These are phyloP conservation scores for Acanthopagrus latus DNA, from an alignment of 2,797 vertebrate species.

Conservation along the genomic window DNA sequence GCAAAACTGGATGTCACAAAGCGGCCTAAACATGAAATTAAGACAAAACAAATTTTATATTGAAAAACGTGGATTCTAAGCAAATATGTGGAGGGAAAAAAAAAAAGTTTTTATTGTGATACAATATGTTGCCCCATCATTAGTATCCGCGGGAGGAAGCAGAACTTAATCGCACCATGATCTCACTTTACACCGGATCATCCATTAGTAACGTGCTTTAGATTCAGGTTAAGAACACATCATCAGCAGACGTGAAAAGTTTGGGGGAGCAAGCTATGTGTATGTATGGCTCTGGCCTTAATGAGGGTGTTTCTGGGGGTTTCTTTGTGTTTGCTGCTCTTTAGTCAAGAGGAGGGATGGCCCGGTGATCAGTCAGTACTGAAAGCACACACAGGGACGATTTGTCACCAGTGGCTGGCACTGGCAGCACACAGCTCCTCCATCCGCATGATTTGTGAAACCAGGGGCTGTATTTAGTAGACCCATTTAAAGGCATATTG, in stretches of 20 bases:
- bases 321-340: conserved; percentile 85
- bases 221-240: conserved; percentile 75
- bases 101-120: conserved; percentile 42
- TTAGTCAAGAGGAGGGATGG: conserved; percentile 81
- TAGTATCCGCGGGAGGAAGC: conserved; percentile 52
- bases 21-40: conserved; percentile 33
- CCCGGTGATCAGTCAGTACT: conserved; percentile 84
- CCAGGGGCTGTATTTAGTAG: conserved; percentile 82
- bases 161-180: conserved; percentile 69
- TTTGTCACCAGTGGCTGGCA: conserved; percentile 83
- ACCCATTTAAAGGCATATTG: conserved; percentile 84
- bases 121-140: conserved; percentile 51
- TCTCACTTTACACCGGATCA: conserved; percentile 74
- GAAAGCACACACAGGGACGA: conserved; percentile 81
- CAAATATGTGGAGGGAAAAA: conserved; percentile 3
- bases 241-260: conserved; percentile 68
- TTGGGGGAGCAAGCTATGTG: conserved; percentile 67
- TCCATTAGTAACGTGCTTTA: conserved; percentile 69
- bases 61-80: conserved; percentile 12
- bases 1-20: conserved; percentile 33
- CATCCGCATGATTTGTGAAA: conserved; percentile 84
- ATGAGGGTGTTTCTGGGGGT: conserved; percentile 82
- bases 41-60: conserved; percentile 34
- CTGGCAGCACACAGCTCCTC: conserved; percentile 80
- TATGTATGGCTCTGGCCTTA: conserved; percentile 81